Evolutionary conservation across 2,113 vertebrate genomes (phyloP), one percentile per base, ranked within the genome.

Genomic region (Machaerirhynchus nigripectus): DNA sequence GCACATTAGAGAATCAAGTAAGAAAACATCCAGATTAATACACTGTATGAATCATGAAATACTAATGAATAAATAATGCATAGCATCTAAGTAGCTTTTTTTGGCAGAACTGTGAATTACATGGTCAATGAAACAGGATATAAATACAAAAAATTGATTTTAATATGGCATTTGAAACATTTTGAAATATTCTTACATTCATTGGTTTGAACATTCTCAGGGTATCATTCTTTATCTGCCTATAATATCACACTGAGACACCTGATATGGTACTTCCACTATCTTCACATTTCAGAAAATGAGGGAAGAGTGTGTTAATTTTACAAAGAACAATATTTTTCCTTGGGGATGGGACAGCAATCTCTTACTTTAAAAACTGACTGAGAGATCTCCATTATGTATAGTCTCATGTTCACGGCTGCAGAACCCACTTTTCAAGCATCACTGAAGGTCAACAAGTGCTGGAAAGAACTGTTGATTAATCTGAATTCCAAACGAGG

Each of bases 301-400:
- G 11, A 57, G 6, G 2, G 4, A 5, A 9, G 4, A 0, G 0
- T 15, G 8, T 59, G 16, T 70, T 52, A 47, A 26, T 65, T 90
- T 87, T 67, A 55, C 3, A 19, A 84, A 61, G 26, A 71, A 49
- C 28, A 84, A 1, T 59, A n/a, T 17, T 70, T 92, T 74, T 39
- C 11, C 19, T 59, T 35, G 5, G 37, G n/a, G 44, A 55, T 70
- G 31, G 33, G 35, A 77, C 24, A 86, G 27, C 19, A 84, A 63
- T 42, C 40, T 83, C 47, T 37, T 60, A 19, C 64, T 81, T 55
- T 77, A 59, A 79, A 85, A 91, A 61, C 49, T 6, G 6, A 7
- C 50, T 10, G 6, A 60, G 23, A 85, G 11, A 50, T 37, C 14
- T 61, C 13, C 33, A 13, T 23, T 69, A 79, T 57, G 87, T 87